Percentiles rank a stretch among this genome's conserved stretches.
phyloP scores from a whole-genome alignment of 2,113 vertebrate species.

The Dendrocopos noguchii region DNA sequence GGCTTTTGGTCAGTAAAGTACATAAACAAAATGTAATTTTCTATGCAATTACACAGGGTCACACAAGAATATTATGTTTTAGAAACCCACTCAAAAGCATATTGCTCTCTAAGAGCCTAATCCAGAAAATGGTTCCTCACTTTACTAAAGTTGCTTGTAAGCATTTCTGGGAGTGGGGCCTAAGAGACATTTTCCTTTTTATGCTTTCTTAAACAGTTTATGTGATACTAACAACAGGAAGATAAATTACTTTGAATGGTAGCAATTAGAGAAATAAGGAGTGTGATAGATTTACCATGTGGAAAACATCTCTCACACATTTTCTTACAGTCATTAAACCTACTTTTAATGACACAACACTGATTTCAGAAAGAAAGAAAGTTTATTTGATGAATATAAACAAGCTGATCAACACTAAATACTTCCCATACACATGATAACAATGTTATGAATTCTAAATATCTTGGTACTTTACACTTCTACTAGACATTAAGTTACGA shows the following conservation, averaged over 20 bases:
- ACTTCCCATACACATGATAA: constrained; percentile 85
- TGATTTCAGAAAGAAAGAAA: constrained; percentile 85
- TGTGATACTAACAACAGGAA: constrained; percentile 68
- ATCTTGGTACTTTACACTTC: constrained; percentile 79
- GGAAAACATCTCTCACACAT: constrained; percentile 68
- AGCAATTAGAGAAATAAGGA: constrained; percentile 67
- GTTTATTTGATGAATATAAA: constrained; percentile 95
- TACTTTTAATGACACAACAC: constrained; percentile 55
- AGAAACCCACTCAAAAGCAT: constrained; percentile 60
- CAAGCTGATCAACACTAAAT: constrained; percentile 87
- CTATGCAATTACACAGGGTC: constrained; percentile 64
- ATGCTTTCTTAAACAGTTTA: constrained; percentile 72
- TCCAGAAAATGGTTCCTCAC: constrained; percentile 45
- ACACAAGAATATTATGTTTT: constrained; percentile 70
- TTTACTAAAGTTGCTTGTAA: not conserved
- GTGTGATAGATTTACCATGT: constrained; percentile 68
- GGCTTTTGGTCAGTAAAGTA: constrained; percentile 57
- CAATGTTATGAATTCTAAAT: constrained; percentile 82
- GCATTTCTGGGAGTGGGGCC: constrained; percentile 38
- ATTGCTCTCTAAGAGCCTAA: constrained; percentile 48
- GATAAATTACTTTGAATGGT: constrained; percentile 71
- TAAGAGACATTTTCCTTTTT: constrained; percentile 58
- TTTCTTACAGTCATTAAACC: constrained; percentile 57
- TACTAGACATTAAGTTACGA: constrained; percentile 83
- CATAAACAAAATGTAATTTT: constrained; percentile 65